These are phyloP conservation scores for Calameuta pallipes DNA, from an alignment of 2,888 invertebrate genomes.

Conservation along the genomic window DNA sequence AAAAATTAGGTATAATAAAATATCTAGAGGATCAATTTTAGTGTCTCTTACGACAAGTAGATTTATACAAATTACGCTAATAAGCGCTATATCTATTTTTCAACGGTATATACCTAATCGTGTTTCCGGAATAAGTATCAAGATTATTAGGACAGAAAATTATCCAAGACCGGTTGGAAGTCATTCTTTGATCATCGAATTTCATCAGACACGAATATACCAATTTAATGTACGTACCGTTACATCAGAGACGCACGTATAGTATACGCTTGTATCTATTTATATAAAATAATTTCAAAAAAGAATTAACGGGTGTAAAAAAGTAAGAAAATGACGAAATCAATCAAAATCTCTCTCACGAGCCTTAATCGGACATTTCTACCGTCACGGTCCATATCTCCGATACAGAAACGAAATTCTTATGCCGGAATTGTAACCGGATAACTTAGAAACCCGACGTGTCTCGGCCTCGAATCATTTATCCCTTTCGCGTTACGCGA, in stretches of 20 bases:
- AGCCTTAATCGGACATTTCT: background rate
- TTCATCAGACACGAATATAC: background rate
- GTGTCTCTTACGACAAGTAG: background rate
- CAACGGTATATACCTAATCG: background rate
- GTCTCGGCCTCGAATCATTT: background rate
- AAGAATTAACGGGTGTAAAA: background rate
- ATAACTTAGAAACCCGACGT: background rate
- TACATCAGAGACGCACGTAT: background rate
- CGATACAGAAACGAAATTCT: background rate
- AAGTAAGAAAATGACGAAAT: background rate
- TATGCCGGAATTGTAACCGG: background rate
- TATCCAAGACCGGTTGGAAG: background rate
- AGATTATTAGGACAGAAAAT: background rate
- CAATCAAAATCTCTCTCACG: background rate
- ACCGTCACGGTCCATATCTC: background rate
- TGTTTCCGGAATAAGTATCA: background rate
- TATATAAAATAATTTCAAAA: background rate
- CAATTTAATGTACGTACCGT: background rate
- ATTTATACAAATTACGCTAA: background rate
- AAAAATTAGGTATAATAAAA: background rate
- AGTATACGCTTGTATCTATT: background rate
- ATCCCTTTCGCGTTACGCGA: background rate
- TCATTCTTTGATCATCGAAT: background rate
- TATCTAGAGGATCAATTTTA: background rate
- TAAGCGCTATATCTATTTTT: background rate